A percentile compares a stretch with the other conserved stretches of the same genome.
phyloP scores from a whole-genome alignment of 2,797 vertebrate genomes.

The Mionectes olivaceus region DNA sequence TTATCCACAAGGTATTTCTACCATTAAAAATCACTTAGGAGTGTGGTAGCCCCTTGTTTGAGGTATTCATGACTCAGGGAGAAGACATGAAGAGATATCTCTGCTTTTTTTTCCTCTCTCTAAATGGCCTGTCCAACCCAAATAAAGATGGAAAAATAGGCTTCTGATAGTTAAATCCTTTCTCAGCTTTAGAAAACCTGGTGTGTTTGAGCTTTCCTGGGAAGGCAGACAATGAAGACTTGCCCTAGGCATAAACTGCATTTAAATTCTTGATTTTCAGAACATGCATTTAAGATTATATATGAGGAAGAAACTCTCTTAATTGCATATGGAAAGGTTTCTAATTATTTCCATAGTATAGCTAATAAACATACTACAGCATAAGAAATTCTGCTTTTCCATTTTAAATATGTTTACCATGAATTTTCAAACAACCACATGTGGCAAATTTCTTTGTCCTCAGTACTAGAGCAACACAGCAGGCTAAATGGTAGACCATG shows the following conservation, averaged over 20 bases:
- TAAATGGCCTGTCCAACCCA: neutral
- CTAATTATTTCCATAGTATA: neutral
- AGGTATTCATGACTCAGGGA: neutral
- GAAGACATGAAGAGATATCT: neutral
- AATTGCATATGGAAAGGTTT: neutral
- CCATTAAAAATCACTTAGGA: neutral
- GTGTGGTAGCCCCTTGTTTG: neutral
- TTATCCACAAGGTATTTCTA: neutral
- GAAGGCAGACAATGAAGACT: neutral
- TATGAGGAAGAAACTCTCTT: neutral
- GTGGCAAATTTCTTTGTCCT: neutral
- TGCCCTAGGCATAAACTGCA: neutral
- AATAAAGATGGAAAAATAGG: neutral
- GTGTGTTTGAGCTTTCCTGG: neutral
- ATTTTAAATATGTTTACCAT: neutral
- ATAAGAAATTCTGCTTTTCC: neutral
- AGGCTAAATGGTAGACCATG: neutral
- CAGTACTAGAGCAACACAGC: neutral
- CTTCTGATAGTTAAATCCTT: neutral
- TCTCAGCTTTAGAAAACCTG: neutral
- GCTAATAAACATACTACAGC: neutral
- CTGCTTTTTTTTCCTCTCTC: neutral
- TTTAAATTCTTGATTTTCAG: constrained; percentile 2
- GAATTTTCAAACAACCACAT: neutral
- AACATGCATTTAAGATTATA: neutral